These are phyloP conservation scores for Plebejus melissa DNA, from an alignment of 2,888 invertebrate species.

Conservation along the genomic window DNA sequence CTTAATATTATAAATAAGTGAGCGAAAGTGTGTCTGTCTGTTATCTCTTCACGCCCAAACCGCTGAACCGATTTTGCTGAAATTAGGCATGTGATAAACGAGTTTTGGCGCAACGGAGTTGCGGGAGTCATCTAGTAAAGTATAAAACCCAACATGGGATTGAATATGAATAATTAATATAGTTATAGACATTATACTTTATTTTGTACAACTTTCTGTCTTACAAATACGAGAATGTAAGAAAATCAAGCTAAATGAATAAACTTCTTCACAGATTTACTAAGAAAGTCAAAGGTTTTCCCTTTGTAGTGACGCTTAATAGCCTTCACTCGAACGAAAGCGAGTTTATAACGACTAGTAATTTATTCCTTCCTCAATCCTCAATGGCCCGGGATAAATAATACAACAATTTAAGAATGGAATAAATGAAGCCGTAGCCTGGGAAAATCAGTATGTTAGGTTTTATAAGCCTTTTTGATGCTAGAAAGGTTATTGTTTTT, in stretches of 20 bases:
- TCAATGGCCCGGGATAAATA: slow-evolving; percentile 22
- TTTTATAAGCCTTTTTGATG: background rate
- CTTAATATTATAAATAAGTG: no score
- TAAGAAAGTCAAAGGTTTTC: slow-evolving; percentile 7
- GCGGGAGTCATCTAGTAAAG: no score
- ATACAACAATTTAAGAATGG: slow-evolving; percentile 26
- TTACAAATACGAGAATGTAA: background rate
- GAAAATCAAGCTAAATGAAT: background rate
- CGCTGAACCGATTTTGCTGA: no score
- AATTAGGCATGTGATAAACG: no score
- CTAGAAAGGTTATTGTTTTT: no score
- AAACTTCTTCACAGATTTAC: background rate
- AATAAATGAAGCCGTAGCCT: slow-evolving; percentile 17
- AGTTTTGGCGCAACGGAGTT: no score
- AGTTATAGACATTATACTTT: background rate
- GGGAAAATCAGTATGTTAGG: background rate
- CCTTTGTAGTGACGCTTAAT: slow-evolving; percentile 19
- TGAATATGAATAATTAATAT: no score
- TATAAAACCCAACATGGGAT: no score
- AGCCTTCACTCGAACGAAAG: slow-evolving; percentile 26
- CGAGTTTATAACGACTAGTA: slow-evolving; percentile 26
- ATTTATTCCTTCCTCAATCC: slow-evolving; percentile 26
- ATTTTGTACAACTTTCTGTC: background rate
- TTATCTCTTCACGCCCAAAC: no score
- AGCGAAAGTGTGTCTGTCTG: no score